phyloP scores from a whole-genome alignment of 2,888 invertebrate species.

The Odontocolon sp. region DNA sequence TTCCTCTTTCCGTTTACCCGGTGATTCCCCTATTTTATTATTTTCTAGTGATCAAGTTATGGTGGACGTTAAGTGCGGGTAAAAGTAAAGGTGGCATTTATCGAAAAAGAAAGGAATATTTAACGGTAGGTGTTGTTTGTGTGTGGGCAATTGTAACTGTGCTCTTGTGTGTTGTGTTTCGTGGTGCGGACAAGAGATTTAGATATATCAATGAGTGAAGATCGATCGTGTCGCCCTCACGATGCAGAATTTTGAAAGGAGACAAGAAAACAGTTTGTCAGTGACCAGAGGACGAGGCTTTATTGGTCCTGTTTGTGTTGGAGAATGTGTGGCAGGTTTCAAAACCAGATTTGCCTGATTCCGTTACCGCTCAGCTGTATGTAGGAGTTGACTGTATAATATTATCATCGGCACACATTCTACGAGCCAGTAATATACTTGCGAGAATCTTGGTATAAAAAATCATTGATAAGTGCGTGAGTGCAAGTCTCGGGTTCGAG shows the following conservation, averaged over 20 bases:
- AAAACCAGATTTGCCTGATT: not conserved
- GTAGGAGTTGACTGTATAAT: not conserved
- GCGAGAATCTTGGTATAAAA: not conserved
- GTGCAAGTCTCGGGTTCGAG: slow-evolving; percentile 34
- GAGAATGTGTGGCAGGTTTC: slow-evolving; percentile 24
- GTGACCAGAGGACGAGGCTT: not conserved
- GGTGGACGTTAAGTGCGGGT: too few relatives aligned
- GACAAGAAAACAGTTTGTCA: not conserved
- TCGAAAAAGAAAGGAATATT: too few relatives aligned
- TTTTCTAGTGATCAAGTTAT: too few relatives aligned
- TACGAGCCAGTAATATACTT: not conserved
- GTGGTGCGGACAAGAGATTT: not conserved
- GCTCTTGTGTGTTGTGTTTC: slow-evolving; percentile 16
- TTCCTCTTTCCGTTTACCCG: too few relatives aligned
- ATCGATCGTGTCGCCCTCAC: slow-evolving; percentile 11
- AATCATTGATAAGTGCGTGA: slow-evolving; percentile 20
- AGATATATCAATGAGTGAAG: not conserved
- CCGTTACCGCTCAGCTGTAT: not conserved
- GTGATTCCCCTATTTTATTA: too few relatives aligned
- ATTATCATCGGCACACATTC: not conserved
- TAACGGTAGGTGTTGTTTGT: too few relatives aligned
- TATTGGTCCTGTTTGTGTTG: not conserved
- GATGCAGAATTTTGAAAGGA: slow-evolving; percentile 22
- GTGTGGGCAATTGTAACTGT: too few relatives aligned
- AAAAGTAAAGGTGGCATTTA: too few relatives aligned